Evolutionary conservation across 2,113 vertebrate species (phyloP), one percentile per base, ranked within the genome.

Genomic region (Synchiropus splendidus): DNA sequence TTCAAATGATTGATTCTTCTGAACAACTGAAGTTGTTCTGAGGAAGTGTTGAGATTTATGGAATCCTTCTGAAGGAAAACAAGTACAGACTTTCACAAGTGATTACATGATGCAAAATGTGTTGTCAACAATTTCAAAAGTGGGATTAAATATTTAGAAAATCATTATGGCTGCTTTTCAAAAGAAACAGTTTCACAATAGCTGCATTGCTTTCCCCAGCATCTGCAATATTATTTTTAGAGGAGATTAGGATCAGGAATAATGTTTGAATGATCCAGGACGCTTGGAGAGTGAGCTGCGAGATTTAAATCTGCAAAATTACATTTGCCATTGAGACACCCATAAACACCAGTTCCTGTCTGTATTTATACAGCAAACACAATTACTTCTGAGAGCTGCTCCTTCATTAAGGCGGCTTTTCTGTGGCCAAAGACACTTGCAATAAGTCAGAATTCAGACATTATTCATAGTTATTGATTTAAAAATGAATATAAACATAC

Each of bases 121-220:
- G 59, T 59, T 36, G 75, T 75, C 65, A 62, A 59, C 52, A 61
- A 58, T 75, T 64, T 64, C 62, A 64, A 48, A 65, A 65, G 31
- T 36, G 49, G 48, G 47, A 17, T 40, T 64, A 82, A 78, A 83
- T 80, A 72, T 79, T 79, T 72, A 48, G 45, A 42, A 48, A 70
- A 63, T 30, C 41, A 44, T 17, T 12, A 34, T 60, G 72, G 59
- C 43, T 31, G 3, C 2, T 30, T 54, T 45, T 72, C 67, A 53
- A 57, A 54, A 59, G 53, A 38, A 59, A 58, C 63, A 70, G 16
- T 67, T 72, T 55, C 49, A 46, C 60, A 60, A 59, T 41, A 16
- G 44, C 17, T 21, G 35, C 53, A 36, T 60, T 42, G n/a, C 40
- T 42, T 39, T 42, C 51, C 52, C 18, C 52, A 35, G 34, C 53